Evolutionary conservation across 2,113 vertebrate genomes (phyloP).

Genomic region (Leptobrachium ailaonicum): DNA sequence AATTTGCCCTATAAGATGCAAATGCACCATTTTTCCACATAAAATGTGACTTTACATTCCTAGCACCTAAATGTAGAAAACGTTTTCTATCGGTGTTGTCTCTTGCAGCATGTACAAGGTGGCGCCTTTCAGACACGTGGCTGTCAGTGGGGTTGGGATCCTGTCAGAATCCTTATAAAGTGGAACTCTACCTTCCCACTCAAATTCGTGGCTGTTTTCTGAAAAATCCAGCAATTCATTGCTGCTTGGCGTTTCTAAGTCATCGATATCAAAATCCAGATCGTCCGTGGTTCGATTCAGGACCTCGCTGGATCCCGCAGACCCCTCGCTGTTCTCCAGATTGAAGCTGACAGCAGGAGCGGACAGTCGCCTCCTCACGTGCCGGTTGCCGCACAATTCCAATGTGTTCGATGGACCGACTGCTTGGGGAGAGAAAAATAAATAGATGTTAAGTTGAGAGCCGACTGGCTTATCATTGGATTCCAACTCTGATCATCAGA

Average conservation of each 20-base stretch:
- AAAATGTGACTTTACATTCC: too few relatives aligned
- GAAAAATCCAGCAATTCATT: constrained; percentile 74
- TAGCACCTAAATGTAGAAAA: too few relatives aligned
- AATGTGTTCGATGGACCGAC: constrained; percentile 61
- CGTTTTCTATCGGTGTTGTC: too few relatives aligned
- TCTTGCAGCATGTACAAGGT: too few relatives aligned
- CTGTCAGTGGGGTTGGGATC: too few relatives aligned
- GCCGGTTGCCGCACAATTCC: constrained; percentile 63
- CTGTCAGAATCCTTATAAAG: too few relatives aligned
- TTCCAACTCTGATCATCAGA: too few relatives aligned
- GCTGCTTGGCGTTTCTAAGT: constrained; percentile 77
- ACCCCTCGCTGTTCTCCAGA: constrained; percentile 54
- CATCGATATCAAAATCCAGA: constrained; percentile 76
- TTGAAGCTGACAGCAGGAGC: constrained; percentile 67
- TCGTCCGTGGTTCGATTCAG: constrained; percentile 54
- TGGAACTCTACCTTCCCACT: constrained; percentile 75
- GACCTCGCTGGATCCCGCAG: constrained; percentile 52
- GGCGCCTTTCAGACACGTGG: too few relatives aligned
- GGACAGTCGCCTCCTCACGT: constrained; percentile 70
- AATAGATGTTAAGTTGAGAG: not conserved
- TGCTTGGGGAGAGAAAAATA: not conserved
- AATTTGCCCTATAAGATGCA: too few relatives aligned
- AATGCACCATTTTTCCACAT: too few relatives aligned
- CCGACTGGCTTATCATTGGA: too few relatives aligned
- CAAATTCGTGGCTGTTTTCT: constrained; percentile 67